These are phyloP conservation scores for Tanaodytes sp. DNA, from an alignment of 2,888 invertebrate genomes.

Conservation along the genomic window DNA sequence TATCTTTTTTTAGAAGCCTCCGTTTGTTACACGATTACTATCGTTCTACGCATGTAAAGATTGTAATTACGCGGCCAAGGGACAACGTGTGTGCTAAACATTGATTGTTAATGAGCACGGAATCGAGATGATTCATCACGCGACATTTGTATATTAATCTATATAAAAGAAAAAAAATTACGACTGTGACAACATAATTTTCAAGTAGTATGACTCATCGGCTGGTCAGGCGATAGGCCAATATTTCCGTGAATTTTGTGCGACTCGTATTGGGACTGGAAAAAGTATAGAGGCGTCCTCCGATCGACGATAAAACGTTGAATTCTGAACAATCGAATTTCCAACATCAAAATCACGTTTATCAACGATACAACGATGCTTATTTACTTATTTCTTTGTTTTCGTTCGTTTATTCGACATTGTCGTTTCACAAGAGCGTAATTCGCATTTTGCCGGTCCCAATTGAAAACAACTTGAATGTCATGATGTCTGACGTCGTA, in stretches of 20 bases:
- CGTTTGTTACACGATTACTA: constrained; percentile 33
- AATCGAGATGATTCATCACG: constrained; percentile 64
- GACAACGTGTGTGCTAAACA: constrained; percentile 34
- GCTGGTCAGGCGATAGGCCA: constrained; percentile 5
- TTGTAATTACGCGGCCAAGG: constrained; percentile 39
- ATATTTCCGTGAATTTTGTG: constrained; percentile 1
- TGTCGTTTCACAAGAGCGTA: no score
- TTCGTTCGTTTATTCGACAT: no score
- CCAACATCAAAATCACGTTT: no score
- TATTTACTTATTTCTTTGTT: no score
- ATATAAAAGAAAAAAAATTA: constrained; percentile 64
- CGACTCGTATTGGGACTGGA: not conserved
- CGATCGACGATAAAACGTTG: no score
- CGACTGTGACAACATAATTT: constrained; percentile 60
- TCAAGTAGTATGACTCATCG: constrained; percentile 26
- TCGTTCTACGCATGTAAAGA: constrained; percentile 57
- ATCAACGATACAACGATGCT: no score
- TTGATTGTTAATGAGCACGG: constrained; percentile 58
- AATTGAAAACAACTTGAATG: constrained; percentile 27
- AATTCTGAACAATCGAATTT: no score
- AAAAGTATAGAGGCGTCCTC: no score
- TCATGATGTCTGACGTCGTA: constrained; percentile 59
- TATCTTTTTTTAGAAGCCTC: constrained; percentile 8
- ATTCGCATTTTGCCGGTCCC: not conserved
- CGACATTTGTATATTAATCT: constrained; percentile 67